Conservation (phyloP, 2,888 invertebrate species). For the Xestia sexstrigata region DNA sequence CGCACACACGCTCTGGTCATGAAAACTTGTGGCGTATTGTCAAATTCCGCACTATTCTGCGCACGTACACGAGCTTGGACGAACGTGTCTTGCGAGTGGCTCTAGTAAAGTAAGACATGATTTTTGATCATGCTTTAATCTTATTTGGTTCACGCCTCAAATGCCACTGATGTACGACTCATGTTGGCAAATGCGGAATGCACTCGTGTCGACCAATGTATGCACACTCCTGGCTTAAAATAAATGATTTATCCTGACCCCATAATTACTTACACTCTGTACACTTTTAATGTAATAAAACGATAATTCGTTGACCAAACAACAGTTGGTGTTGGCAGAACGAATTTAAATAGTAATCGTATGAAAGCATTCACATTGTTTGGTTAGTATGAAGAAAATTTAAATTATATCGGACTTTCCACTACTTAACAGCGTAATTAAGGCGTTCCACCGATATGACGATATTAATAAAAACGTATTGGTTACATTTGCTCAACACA, state of each 20-base stretch:
- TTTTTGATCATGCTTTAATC: too few species aligned
- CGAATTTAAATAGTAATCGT: slow-evolving; percentile 40
- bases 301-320: slow-evolving; percentile 39
- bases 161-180: too few species aligned
- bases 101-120: too few species aligned
- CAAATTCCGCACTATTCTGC: too few species aligned
- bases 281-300: slow-evolving; percentile 44
- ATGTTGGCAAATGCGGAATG: too few species aligned
- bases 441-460: neutral
- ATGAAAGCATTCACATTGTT: slow-evolving; percentile 18
- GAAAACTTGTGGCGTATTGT: too few species aligned
- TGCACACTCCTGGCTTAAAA: neutral
- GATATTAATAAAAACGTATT: neutral
- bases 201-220: too few species aligned
- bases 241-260: slow-evolving; percentile 8
- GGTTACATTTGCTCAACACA: neutral
- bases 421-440: neutral
- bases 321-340: slow-evolving; percentile 46
- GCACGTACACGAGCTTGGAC: too few species aligned
- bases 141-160: too few species aligned
- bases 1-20: too few species aligned
- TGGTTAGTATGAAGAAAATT: slow-evolving; percentile 25
- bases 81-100: too few species aligned
- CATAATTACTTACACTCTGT: slow-evolving; percentile 16
- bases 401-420: slow-evolving; percentile 13